Evolutionary conservation across 2,113 vertebrate genomes (phyloP), one percentile per base, ranked within the genome.

Genomic region (Sinocyclocheilus grahami): DNA sequence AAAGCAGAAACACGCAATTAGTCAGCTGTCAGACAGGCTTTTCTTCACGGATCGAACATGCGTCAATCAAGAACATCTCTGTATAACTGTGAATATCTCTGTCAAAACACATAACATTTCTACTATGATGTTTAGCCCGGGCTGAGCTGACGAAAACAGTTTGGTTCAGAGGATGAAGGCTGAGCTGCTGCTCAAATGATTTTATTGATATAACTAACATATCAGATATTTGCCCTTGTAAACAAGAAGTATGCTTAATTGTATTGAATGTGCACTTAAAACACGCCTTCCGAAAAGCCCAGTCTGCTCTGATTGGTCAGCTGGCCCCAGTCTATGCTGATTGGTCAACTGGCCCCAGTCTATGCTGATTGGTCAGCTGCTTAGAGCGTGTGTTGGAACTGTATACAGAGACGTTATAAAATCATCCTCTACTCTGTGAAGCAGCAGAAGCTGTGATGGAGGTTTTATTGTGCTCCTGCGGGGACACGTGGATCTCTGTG

Each of bases 1-100:
- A 91, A 92, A 92, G 91, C 67, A 92, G 82, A 92, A 93, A 90
- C 80, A 87, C 74, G 74, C 90, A 92, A 94, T 95, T 94, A 95
- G 90, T 82, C 80, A 89, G 84, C 88, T 90, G 89, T 93, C 91
- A 92, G 89, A 85, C 89, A 86, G 87, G 78, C 39, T 87, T 92
- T 93, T 89, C 79, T 86, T n/a, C 51, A 27, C 3, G 14, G 6
- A 30, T 83, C 9, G 12, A 69, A 76, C 80, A 74, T 14, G 22
- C 76, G 84, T 87, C 75, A 33, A 76, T 87, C 78, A 81, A 48
- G 20, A 16, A 27, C 22, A 5, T 37, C 84, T 46, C 46, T 39
- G 0, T 80, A 37, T 2, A 7, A 80, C 30, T 86, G 51, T 86
- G 46, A 58, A 55, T 30, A 72, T 60, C 65, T 63, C 33, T 74